Evolutionary conservation across 2,888 invertebrate species (phyloP).

Genomic region (Meghimatium bilineatum): DNA sequence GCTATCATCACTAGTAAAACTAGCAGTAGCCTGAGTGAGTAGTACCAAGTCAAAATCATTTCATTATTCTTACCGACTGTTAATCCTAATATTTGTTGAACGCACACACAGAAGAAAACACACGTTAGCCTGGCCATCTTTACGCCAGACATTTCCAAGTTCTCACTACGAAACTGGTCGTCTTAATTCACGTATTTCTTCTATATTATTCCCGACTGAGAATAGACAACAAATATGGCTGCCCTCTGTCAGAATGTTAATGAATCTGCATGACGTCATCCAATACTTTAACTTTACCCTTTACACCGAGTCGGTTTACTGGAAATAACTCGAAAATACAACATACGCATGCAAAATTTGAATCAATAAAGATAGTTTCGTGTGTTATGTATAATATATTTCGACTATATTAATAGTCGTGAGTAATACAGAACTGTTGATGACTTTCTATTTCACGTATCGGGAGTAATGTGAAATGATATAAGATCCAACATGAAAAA

Average conservation of each 20-base stretch:
- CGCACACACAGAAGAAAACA: background rate
- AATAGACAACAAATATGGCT: slow-evolving; percentile 60
- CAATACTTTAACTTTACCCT: background rate
- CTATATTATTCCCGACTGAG: background rate
- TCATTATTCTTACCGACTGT: too few species aligned
- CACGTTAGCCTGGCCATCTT: slow-evolving; percentile 17
- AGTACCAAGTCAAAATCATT: too few species aligned
- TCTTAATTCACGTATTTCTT: background rate
- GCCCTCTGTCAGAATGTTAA: slow-evolving; percentile 61
- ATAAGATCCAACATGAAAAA: background rate
- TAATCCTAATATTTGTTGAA: slow-evolving; percentile 10
- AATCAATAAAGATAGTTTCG: background rate
- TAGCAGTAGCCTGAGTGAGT: too few species aligned
- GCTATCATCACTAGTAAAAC: too few species aligned
- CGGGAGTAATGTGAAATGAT: background rate
- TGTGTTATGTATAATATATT: background rate
- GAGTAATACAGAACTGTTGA: background rate
- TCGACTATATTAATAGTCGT: background rate
- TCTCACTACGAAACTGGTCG: background rate
- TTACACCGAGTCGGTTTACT: background rate
- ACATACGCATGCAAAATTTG: background rate
- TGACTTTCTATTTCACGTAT: background rate
- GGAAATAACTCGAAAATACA: background rate
- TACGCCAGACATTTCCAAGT: background rate
- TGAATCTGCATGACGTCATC: slow-evolving; percentile 61